Base-by-base conservation (phyloP, 1,140 invertebrate species). In the Bilobella aurantiaca region DNA sequence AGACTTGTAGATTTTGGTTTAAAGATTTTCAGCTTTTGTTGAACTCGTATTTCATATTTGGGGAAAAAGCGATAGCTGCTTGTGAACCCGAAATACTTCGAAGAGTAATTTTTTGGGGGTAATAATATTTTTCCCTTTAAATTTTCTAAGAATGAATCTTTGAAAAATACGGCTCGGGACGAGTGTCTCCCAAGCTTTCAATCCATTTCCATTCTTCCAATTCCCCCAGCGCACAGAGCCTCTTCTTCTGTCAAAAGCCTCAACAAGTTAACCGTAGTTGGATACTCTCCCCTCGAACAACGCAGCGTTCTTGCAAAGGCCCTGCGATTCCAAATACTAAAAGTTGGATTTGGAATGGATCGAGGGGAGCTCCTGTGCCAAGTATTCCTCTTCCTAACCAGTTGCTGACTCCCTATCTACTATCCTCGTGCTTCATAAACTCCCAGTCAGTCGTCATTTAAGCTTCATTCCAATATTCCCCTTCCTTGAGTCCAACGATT, bases 371-470 rank as follows among this genome's bases (percentile, higher is more conserved):
- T 53, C 8, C 49, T 14, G 14, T 8, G 21, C 49, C 5, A 42
- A 42, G 34, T 42, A 42, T 42, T 23, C 49, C 8, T 16, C 14
- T 23, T 23, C 5, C 12, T 23, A 53, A 53, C 49, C 49, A 53
- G 49, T 53, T 53, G 49, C 25, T 53, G 14, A 53, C 25, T 53
- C 21, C 23, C 49, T 53, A 53, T 53, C 49, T 53, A n/a, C n/a
- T 53, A 23, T 53, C 49, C 49, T 53, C 49, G 49, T 53, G 49
- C 49, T 53, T n/a, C 49, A 53, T 53, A 53, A 53, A 53, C 49
- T 53, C 49, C 49, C 49, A 53, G 12, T 12, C 21, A 42, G 49
- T 23, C 49, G 23, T 53, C 49, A 53, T 53, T 23, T 18, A 53
- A 53, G n/a, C n/a, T 23, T 53, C 49, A 42, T 18, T 42, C 49